Percentiles rank a stretch among this genome's conserved stretches.
These are phyloP conservation scores for Parnassius glacialis DNA, from an alignment of 2,888 invertebrate species.

Conservation along the genomic window DNA sequence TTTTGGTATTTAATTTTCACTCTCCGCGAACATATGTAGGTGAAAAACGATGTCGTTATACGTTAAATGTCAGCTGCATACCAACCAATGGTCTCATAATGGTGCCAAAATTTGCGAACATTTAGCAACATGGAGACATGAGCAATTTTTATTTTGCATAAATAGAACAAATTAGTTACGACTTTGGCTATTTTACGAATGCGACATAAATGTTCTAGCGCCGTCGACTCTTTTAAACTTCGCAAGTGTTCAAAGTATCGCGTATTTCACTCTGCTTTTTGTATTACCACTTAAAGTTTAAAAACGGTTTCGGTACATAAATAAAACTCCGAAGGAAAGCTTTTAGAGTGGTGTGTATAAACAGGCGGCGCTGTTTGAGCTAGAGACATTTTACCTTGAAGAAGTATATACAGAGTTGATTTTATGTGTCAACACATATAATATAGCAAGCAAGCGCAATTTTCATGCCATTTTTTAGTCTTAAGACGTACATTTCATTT, in stretches of 20 bases:
- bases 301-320: constrained; percentile 47
- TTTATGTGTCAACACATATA: constrained; percentile 30
- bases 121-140: not conserved
- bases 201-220: constrained; percentile 15
- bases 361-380: constrained; percentile 47
- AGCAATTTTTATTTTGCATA: not conserved
- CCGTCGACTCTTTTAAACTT: constrained; percentile 26
- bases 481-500: constrained; percentile 29
- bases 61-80: constrained; percentile 29
- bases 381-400: constrained; percentile 41
- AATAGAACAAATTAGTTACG: constrained; percentile 4
- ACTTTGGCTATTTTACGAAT: constrained; percentile 13
- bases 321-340: constrained; percentile 44
- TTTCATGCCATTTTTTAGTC: constrained; percentile 37
- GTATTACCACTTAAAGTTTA: constrained; percentile 40
- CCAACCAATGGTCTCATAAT: constrained; percentile 24
- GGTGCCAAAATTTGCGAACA: constrained; percentile 18
- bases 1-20: constrained; percentile 30
- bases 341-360: constrained; percentile 47
- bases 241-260: constrained; percentile 35
- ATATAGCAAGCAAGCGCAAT: constrained; percentile 36
- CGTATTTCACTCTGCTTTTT: constrained; percentile 34
- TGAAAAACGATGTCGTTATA: constrained; percentile 27
- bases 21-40: constrained; percentile 26
- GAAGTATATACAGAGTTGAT: constrained; percentile 35